Conservation (phyloP, 1,140 invertebrate species). For the Coenobita brevimanus region DNA sequence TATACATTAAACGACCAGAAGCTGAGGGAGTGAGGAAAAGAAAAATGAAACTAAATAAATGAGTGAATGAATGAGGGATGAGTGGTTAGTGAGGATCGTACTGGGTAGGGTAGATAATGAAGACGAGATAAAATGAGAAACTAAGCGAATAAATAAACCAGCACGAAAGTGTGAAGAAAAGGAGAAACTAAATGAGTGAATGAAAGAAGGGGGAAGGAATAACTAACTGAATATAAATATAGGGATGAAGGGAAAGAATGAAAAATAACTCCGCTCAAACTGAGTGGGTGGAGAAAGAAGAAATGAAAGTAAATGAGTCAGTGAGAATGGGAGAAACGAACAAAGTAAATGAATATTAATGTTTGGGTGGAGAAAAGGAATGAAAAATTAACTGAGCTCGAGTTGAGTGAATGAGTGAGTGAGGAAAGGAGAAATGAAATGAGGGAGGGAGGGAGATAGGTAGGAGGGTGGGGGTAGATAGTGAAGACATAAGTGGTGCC, state of each 20-base stretch:
- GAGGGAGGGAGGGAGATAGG: background rate
- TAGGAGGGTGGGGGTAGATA: background rate
- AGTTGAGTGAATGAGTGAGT: background rate
- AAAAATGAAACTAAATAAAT: too few species aligned
- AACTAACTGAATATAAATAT: background rate
- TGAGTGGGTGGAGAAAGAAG: background rate
- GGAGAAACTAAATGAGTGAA: background rate
- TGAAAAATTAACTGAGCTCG: too few species aligned
- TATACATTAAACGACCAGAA: too few species aligned
- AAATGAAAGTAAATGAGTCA: background rate
- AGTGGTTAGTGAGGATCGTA: too few species aligned
- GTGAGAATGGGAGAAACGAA: background rate
- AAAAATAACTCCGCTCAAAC: background rate
- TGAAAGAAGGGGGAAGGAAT: background rate
- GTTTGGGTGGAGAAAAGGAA: too few species aligned
- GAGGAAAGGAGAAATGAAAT: background rate
- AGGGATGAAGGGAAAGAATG: background rate
- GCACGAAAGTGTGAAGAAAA: background rate
- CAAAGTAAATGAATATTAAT: too few species aligned
- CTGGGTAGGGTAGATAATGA: too few species aligned
- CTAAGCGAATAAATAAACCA: too few species aligned
- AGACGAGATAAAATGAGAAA: too few species aligned
- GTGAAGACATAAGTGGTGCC: slow-evolving; percentile 57
- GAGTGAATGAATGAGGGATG: too few species aligned
- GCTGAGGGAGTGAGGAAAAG: too few species aligned